Evolutionary conservation across 2,113 vertebrate genomes (phyloP), one percentile per base, ranked within the genome.

Genomic region (Platycercus adscitus): DNA sequence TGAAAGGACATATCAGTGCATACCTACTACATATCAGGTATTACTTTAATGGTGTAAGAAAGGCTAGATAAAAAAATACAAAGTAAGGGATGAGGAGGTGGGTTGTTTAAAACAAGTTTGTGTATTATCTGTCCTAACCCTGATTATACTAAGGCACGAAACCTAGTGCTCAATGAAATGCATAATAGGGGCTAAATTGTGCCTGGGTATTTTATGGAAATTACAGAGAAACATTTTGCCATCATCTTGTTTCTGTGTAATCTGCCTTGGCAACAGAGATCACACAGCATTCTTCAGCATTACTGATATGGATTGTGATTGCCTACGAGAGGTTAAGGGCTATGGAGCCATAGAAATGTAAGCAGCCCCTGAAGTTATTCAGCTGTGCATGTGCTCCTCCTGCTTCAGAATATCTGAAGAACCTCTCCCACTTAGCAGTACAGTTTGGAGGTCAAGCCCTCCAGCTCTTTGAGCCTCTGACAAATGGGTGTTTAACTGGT

Each of bases 361-460:
- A 47, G 58, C 26, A 69, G n/a, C 17, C 55, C 33, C 44, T 65
- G 29, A 43, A 64, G 25, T 15, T 29, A 17, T 29, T 26, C 10
- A 46, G 33, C 53, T 69, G 37, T 13, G 11, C 1, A 0, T 0
- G 0, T 14, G 12, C n/a, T 58, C 24, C 37, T 80, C 29, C 31
- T 37, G n/a, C 80, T 55, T 76, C 52, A 76, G n/a, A 53, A 89
- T 31, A 60, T 19, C 24, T 49, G 46, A 87, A 75, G 37, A n/a
- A 66, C 29, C 20, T 91, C 52, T 88, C 53, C 60, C 17, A 6
- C 17, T 47, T 50, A 69, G 64, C 58, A 12, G 13, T 28, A 33
- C 7, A 17, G 53, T 65, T 69, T 39, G 17, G 75, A 50, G 14
- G 17, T 64, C 7, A 2, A 49, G 23, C 17, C 31, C 29, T 53